Evolutionary conservation across 2,888 invertebrate species (phyloP), one percentile per base, ranked within the genome.

Genomic region (Epinotia ramella): DNA sequence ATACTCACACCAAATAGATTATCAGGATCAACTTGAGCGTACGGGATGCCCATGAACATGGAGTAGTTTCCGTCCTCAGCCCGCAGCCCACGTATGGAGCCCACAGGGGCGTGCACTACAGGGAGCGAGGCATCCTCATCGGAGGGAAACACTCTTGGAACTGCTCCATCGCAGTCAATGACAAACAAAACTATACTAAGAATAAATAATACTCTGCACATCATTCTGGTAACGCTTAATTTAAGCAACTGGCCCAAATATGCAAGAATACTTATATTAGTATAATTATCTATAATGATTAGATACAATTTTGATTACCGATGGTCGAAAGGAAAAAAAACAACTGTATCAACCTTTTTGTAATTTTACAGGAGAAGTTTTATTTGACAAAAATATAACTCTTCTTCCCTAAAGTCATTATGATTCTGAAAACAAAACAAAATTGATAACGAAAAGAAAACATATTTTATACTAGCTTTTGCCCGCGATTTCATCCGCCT

Each of bases 11-110:
- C 82, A 77, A 84, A 84, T 28, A 80, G 77, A 49, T 84, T 81
- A 0, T 71, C 76, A 6, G 74, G 18, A 13, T 83, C 78, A 2
- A 83, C 81, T 56, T 71, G 73, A 2, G 81, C 84, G 49, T 79
- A 84, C 0, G 84, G 84, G 63, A 84, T 81, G 11, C 84, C 83
- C 77, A 83, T 80, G 57, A 81, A 84, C 76, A 81, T 80, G 28
- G 78, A 68, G 73, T 80, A 81, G 28, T 79, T 70, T 0, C 80
- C 80, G 60, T 80, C 77, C 0, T 59, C 71, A 0, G 80, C 78
- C 11, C 63, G 62, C 20, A 77, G 33, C 0, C 81, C 81, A 16
- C 79, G 72, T 7, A 81, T 78, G 53, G 67, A 33, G 0, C 81
- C 81, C 6, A 77, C 77, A 28, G 66, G 73, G 4, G 79, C 79